Conservation (phyloP, 2,888 invertebrate species). For the Gandaritis pyraliata region DNA sequence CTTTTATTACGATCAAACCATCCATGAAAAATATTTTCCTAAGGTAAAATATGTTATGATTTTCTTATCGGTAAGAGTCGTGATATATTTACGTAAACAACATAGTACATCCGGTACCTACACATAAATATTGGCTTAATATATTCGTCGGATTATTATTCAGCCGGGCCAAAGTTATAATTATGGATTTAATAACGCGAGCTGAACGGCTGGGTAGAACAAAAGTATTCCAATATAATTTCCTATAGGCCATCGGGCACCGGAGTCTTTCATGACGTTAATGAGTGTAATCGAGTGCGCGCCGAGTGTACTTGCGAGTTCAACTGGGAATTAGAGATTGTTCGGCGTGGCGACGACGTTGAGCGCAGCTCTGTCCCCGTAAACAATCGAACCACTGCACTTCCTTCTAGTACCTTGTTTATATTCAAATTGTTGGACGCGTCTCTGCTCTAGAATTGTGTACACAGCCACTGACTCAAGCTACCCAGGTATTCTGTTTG, state of each 20-base stretch:
- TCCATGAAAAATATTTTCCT: slow-evolving; percentile 30
- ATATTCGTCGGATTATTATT: slow-evolving; percentile 15
- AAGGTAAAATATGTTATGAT: slow-evolving; percentile 24
- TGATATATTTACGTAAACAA: slow-evolving; percentile 10
- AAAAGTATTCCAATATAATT: slow-evolving; percentile 24
- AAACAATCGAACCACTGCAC: slow-evolving; percentile 54
- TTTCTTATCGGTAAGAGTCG: slow-evolving; percentile 19
- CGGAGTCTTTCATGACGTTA: slow-evolving; percentile 33
- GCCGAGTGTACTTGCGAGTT: slow-evolving; percentile 38
- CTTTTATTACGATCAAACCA: slow-evolving; percentile 30
- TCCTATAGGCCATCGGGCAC: slow-evolving; percentile 22
- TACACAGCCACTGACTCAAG: slow-evolving; percentile 42
- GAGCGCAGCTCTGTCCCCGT: slow-evolving; percentile 24
- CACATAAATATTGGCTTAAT: slow-evolving; percentile 14
- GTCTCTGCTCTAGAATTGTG: slow-evolving; percentile 45
- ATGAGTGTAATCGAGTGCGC: slow-evolving; percentile 40
- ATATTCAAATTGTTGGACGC: slow-evolving; percentile 66
- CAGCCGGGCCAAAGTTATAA: slow-evolving; percentile 16
- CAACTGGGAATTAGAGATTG: slow-evolving; percentile 43
- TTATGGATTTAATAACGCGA: slow-evolving; percentile 14
- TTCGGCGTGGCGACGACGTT: slow-evolving; percentile 15
- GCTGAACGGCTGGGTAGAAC: slow-evolving; percentile 10
- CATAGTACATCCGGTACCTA: slow-evolving; percentile 5
- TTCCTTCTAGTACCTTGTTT: slow-evolving; percentile 58
- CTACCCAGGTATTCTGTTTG: slow-evolving; percentile 41